A percentile compares a stretch with the other conserved stretches of the same genome.
These are phyloP conservation scores for Megaustenia siamemsis DNA, from an alignment of 2,888 invertebrate species.

Conservation along the genomic window DNA sequence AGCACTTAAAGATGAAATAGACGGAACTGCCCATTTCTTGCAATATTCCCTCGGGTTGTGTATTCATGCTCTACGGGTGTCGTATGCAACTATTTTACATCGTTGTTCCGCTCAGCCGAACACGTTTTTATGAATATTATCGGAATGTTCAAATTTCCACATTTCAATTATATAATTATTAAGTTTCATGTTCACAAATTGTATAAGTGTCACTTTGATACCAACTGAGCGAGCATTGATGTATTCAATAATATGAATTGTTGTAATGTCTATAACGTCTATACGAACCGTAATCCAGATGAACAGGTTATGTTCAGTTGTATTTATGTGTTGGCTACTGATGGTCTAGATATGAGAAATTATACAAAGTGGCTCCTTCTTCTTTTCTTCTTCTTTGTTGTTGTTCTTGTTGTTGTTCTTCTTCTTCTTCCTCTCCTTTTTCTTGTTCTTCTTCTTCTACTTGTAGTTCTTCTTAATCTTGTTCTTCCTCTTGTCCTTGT, in stretches of 20 bases:
- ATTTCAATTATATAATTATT: constrained; percentile 12
- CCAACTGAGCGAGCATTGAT: neutral
- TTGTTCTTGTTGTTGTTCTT: neutral
- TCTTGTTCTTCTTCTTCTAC: neutral
- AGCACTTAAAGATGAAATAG: neutral
- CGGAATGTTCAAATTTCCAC: neutral
- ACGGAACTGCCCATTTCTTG: neutral
- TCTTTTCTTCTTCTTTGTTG: neutral
- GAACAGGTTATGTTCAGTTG: too few relatives aligned
- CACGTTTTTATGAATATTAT: constrained; percentile 1
- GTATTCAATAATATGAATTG: neutral
- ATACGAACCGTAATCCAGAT: too few relatives aligned
- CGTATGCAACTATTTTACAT: neutral
- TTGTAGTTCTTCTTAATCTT: neutral
- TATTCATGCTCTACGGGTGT: neutral
- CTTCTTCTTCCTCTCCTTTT: neutral
- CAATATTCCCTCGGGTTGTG: neutral
- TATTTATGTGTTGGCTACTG: too few relatives aligned
- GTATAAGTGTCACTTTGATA: neutral
- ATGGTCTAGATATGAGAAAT: too few relatives aligned
- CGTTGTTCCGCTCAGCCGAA: neutral
- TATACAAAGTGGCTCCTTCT: neutral
- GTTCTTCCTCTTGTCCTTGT: neutral
- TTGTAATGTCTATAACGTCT: too few relatives aligned
- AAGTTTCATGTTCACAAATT: neutral